These are phyloP conservation scores for Drosophila biarmipes DNA, from an alignment of 1,140 invertebrate genomes.

Conservation along the genomic window DNA sequence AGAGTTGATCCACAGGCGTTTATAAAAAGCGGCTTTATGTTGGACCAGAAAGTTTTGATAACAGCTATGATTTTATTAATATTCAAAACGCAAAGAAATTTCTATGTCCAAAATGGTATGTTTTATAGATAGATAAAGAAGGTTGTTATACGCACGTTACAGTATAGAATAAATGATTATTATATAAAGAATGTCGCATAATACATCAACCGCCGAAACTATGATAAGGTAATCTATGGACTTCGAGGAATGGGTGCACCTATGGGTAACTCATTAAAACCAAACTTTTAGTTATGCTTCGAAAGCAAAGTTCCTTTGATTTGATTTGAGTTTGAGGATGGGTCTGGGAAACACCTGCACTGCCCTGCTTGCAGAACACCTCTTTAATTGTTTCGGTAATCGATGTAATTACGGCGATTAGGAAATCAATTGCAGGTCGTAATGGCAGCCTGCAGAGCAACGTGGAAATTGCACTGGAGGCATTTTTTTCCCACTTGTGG, in stretches of 20 bases:
- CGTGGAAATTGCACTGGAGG: slow-evolving; percentile 11
- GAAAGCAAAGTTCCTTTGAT: background rate
- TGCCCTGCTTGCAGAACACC: background rate
- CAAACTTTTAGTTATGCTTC: background rate
- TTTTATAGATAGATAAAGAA: no score
- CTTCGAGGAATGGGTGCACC: background rate
- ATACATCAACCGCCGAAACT: background rate
- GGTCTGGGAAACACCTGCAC: no score
- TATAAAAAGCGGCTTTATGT: no score
- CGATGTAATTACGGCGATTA: slow-evolving; percentile 31
- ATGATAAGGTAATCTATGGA: background rate
- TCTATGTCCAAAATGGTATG: no score
- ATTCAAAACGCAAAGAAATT: no score
- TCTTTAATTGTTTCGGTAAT: slow-evolving; percentile 22
- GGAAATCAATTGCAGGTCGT: slow-evolving; percentile 8
- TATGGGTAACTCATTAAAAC: background rate
- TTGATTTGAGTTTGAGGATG: background rate
- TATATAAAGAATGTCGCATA: background rate
- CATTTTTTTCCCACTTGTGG: background rate
- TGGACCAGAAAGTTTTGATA: no score
- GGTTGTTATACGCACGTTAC: no score
- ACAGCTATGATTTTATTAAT: no score
- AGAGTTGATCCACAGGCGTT: no score
- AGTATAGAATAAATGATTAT: no score
- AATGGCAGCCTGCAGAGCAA: slow-evolving; percentile 2